Conservation (phyloP, 53 echinoderm and acorn worm genomes). For the Temnopleurus reevesii region DNA sequence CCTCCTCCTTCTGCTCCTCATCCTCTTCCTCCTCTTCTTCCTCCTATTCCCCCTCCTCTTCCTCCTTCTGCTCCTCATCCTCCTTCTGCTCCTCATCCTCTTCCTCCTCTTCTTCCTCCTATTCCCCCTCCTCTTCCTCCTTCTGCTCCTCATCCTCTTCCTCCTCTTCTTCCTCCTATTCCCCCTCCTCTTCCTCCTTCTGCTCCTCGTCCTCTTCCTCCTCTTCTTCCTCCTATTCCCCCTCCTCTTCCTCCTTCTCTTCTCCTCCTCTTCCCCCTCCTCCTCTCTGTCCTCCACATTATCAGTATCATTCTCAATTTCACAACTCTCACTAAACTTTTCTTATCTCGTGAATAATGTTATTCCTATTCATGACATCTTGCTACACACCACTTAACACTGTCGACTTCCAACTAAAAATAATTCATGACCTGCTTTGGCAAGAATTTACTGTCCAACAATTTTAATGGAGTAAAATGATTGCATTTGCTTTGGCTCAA, state of each 20-base stretch:
- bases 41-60: too few species aligned
- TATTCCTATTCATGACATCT: too few species aligned
- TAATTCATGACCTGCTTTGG: neutral
- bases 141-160: too few species aligned
- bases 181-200: neutral
- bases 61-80: too few species aligned
- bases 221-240: neutral
- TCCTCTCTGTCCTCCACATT: neutral
- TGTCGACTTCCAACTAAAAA: neutral
- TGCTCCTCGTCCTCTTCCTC: too few species aligned
- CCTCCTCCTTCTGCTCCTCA: too few species aligned
- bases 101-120: too few species aligned
- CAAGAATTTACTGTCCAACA: neutral
- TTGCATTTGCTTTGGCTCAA: neutral
- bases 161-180: too few species aligned
- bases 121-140: neutral
- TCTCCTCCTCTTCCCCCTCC: neutral
- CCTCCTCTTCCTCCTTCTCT: neutral
- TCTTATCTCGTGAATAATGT: too few species aligned
- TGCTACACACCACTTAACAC: neutral
- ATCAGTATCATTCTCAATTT: slow-evolving; percentile 6
- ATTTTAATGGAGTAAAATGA: neutral
- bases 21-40: too few species aligned
- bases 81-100: too few species aligned
- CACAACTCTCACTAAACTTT: too few species aligned